Evolutionary conservation across 2,888 invertebrate genomes (phyloP).

Genomic region (Tigriopus californicus): DNA sequence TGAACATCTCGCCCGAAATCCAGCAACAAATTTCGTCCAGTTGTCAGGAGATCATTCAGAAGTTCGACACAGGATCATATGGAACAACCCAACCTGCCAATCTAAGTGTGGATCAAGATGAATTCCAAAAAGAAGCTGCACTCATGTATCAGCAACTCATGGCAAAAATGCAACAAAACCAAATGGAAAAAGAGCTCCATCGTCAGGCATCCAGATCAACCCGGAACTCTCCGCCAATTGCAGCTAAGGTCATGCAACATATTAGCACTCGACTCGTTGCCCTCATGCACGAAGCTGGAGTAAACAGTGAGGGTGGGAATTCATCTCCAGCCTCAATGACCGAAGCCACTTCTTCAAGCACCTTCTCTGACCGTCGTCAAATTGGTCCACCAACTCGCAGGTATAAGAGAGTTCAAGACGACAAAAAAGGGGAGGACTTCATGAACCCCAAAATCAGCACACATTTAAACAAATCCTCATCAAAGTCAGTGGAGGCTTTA

Average conservation of each 20-base stretch:
- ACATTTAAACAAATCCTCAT: background rate
- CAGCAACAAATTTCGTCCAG: conserved; percentile 72
- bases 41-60: conserved; percentile 67
- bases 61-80: conserved; percentile 41
- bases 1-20: conserved; percentile 26
- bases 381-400: conserved; percentile 16
- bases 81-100: conserved; percentile 9
- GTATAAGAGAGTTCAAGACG: conserved; percentile 11
- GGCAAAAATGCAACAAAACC: conserved; percentile 7
- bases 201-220: background rate
- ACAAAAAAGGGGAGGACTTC: background rate
- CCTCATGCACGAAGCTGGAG: conserved; percentile 73
- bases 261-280: conserved; percentile 69
- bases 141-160: conserved; percentile 6
- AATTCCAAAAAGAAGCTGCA: conserved; percentile 5
- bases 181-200: background rate
- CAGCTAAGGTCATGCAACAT: conserved; percentile 79
- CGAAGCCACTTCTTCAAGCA: too few species aligned
- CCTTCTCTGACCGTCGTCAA: background rate
- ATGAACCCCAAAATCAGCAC: background rate
- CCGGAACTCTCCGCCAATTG: conserved; percentile 49
- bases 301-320: conserved; percentile 25
- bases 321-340: conserved; percentile 4
- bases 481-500: background rate
- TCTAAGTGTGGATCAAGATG: background rate